Evolutionary conservation across 2,888 invertebrate genomes (phyloP), one percentile per base, ranked within the genome.

Genomic region (Apotomis betuletana): DNA sequence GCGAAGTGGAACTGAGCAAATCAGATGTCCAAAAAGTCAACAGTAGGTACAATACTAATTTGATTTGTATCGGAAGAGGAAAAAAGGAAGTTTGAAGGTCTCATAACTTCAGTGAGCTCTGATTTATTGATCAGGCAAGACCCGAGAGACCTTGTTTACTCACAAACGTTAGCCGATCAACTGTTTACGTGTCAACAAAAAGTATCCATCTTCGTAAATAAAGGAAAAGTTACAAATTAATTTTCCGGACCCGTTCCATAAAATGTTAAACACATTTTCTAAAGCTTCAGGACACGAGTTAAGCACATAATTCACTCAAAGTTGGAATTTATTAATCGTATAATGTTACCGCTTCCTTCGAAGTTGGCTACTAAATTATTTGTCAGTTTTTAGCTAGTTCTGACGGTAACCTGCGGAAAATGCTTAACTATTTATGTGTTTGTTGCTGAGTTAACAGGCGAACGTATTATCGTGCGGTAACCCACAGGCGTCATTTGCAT

Each of bases 111-210:
- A 55, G 74, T 74, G 65, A 77, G 77, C 77, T 80, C 78, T 80
- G 80, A 78, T 81, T 81, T 82, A 83, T 84, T 76, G 84, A 83
- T 81, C 77, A 72, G 67, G 54, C 69, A 74, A 70, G 27, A 27
- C 27, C 27, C 41, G 38, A 64, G 27, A 72, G 74, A 62, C 13
- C 74, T 77, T 70, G 75, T 77, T 75, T 74, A 67, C 70, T 74
- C 58, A 54, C 15, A 58, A 55, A 67, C 44, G 51, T 65, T 58
- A 63, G 54, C 64, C 36, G 49, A 62, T 70, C 36, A 70, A 70
- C 54, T 70, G 41, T 64, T 59, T 52, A 27, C 54, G 10, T 59
- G 58, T 65, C 38, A 49, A 60, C 60, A 44, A 58, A 57, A 67
- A 70, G 51, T 49, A 67, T 49, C 12, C 13, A 9, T 12, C 15